Percentiles rank a stretch among this genome's conserved stretches.
Evolutionary conservation across 2,113 vertebrate genomes (phyloP).

Genomic region (Gobio gobio): DNA sequence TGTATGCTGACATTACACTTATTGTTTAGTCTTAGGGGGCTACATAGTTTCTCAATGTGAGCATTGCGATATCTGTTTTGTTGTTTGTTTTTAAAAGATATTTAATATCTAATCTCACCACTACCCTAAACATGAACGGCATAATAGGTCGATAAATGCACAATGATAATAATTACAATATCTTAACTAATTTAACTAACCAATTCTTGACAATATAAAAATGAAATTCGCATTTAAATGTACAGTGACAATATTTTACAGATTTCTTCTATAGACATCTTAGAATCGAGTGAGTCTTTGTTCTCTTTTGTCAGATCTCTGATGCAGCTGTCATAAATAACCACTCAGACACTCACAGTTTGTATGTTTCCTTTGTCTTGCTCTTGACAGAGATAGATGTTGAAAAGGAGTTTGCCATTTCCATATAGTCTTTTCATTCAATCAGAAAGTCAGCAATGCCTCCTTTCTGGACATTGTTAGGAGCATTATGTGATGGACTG

Average conservation of each 20-base stretch:
- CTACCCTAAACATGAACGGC: background rate
- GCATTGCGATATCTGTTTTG: background rate
- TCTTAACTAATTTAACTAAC: background rate
- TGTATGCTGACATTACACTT: background rate
- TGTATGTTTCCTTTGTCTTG: conserved; percentile 32
- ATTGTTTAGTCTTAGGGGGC: background rate
- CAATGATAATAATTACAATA: background rate
- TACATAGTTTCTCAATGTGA: background rate
- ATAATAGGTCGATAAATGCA: background rate
- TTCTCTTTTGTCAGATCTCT: conserved; percentile 34
- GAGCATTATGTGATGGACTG: background rate
- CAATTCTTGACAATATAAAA: background rate
- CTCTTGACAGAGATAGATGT: conserved; percentile 5
- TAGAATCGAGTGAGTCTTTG: conserved; percentile 5
- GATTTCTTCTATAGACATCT: conserved; percentile 5
- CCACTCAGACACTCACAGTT: conserved; percentile 18
- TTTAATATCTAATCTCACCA: too few relatives aligned
- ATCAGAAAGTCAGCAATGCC: background rate
- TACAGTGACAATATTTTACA: background rate
- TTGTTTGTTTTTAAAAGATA: background rate
- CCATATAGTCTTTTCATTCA: conserved; percentile 22
- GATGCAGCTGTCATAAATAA: conserved; percentile 21
- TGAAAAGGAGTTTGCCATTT: background rate
- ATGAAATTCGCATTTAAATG: background rate
- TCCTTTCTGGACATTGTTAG: background rate